phyloP scores from a whole-genome alignment of 1,140 invertebrate species.

The Drosophila kepulauana region DNA sequence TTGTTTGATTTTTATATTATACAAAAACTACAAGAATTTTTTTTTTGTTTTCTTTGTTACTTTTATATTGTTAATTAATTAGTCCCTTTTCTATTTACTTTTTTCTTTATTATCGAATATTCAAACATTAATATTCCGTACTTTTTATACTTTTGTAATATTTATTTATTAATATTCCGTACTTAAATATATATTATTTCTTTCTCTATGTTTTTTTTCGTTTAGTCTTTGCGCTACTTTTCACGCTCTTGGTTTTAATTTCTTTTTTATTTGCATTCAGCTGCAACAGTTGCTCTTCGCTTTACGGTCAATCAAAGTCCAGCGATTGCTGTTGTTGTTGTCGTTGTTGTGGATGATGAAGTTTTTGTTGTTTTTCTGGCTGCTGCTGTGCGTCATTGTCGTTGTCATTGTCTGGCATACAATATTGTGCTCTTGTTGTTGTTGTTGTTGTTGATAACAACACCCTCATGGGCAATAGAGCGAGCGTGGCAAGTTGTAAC shows the following conservation, averaged over 20 bases:
- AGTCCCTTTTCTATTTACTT: no score
- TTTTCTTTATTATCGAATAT: no score
- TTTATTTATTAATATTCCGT: no score
- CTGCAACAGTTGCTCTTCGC: conserved; percentile 2
- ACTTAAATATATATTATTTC: no score
- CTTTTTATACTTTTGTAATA: no score
- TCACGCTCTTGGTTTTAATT: background rate
- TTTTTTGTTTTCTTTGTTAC: no score
- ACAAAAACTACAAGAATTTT: no score
- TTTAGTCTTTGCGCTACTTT: background rate
- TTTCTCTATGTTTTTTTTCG: no score
- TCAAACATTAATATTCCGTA: no score
- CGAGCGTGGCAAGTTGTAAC: conserved; percentile 1
- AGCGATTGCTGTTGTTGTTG: conserved; percentile 36
- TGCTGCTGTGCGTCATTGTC: conserved; percentile 38
- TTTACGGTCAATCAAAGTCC: conserved; percentile 55
- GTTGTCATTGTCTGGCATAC: conserved; percentile 30
- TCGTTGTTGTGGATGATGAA: conserved; percentile 4
- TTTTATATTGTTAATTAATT: no score
- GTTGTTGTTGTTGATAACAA: conserved; percentile 53
- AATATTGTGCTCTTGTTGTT: conserved; percentile 44
- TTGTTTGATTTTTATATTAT: no score
- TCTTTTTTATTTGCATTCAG: background rate
- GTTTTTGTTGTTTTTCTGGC: conserved; percentile 25
- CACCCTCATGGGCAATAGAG: conserved; percentile 69